A percentile compares a stretch with the other conserved stretches of the same genome.
Conservation (phyloP, 2,113 vertebrate species). For the Myanophis thanlyinensis region DNA sequence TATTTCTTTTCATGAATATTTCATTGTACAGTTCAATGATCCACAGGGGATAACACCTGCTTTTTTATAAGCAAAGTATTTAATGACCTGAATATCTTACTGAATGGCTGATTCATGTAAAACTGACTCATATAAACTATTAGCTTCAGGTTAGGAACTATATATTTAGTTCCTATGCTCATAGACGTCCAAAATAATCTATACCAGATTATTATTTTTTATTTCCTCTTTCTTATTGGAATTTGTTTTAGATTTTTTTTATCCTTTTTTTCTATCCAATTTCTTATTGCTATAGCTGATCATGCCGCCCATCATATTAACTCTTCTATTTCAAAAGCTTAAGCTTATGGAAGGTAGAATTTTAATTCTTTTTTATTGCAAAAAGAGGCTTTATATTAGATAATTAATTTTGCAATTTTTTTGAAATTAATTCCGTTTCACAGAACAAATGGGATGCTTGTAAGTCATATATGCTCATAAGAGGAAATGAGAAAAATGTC, state of each 20-base stretch:
- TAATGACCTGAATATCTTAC: slow-evolving; percentile 39
- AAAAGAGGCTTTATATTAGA: neutral
- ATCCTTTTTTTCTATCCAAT: too few species aligned
- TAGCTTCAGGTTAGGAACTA: neutral
- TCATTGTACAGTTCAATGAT: slow-evolving; percentile 20
- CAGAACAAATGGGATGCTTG: neutral
- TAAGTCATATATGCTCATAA: neutral
- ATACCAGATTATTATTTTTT: neutral
- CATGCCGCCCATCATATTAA: neutral
- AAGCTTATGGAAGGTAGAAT: neutral
- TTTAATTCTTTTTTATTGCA: neutral
- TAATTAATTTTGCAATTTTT: neutral
- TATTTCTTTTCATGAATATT: slow-evolving; percentile 17
- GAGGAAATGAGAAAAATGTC: neutral
- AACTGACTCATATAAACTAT: neutral
- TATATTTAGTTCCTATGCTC: neutral
- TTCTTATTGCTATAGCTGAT: neutral
- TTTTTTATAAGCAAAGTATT: slow-evolving; percentile 31
- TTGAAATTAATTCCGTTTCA: neutral
- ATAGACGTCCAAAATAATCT: neutral
- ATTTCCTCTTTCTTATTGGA: neutral
- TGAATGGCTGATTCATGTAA: slow-evolving; percentile 14
- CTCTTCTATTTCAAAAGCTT: neutral
- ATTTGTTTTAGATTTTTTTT: neutral
- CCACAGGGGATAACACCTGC: slow-evolving; percentile 15